Evolutionary conservation across 1,140 invertebrate species (phyloP).

Genomic region (Rhizoglyphus robini): DNA sequence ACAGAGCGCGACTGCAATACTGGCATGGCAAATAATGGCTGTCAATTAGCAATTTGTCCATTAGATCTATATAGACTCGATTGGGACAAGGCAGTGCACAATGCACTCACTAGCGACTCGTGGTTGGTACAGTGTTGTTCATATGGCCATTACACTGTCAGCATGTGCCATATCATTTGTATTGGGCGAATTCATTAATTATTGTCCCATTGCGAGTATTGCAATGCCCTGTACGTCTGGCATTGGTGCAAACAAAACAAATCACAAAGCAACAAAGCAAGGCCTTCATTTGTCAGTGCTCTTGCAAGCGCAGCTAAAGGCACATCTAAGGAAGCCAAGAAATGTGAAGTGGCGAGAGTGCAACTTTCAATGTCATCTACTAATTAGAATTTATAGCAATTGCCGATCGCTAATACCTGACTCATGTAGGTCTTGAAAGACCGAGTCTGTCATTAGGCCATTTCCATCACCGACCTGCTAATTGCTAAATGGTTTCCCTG

Average conservation of each 20-base stretch:
- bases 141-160: not conserved
- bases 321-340: not conserved
- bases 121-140: not conserved
- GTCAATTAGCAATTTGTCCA: slow-evolving; percentile 15
- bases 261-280: not conserved
- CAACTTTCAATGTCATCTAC: slow-evolving; percentile 11
- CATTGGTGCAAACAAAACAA: not conserved
- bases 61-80: not conserved
- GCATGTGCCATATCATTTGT: not conserved
- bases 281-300: too few relatives aligned
- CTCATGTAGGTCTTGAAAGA: not conserved
- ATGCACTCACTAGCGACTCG: not conserved
- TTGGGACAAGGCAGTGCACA: not conserved
- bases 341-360: not conserved
- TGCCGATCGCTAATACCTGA: slow-evolving; percentile 5
- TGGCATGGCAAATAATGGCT: not conserved
- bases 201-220: not conserved
- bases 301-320: not conserved
- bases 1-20: not conserved
- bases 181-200: slow-evolving; percentile 1
- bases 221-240: not conserved
- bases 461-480: not conserved
- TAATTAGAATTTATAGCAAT: slow-evolving; percentile 17
- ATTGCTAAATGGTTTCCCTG: not conserved
- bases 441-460: too few relatives aligned